Conservation (phyloP, 2,797 vertebrate genomes). For the Meriones psammophilus region DNA sequence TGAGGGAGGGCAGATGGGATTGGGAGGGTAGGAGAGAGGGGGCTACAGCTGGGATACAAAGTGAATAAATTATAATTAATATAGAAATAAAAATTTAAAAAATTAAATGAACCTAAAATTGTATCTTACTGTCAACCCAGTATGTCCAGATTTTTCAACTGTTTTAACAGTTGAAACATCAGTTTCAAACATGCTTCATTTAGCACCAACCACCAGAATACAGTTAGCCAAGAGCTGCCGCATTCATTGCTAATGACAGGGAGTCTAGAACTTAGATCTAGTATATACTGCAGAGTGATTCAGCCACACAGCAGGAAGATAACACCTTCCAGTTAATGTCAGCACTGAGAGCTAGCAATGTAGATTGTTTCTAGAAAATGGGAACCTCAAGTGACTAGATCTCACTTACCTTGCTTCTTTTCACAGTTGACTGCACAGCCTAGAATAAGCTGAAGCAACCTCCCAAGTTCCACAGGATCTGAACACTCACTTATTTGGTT, state of each 20-base stretch:
- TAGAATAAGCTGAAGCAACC: conserved; percentile 96
- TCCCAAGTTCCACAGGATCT: conserved; percentile 93
- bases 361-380: conserved; percentile 33
- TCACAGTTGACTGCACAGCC: conserved; percentile 99
- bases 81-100: neutral
- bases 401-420: conserved; percentile 94
- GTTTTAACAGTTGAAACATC: neutral
- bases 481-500: conserved; percentile 92
- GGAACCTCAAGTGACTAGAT: neutral
- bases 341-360: conserved; percentile 8
- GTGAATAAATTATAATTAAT: no score
- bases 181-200: neutral
- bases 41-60: no score
- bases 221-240: neutral
- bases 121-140: conserved; percentile 1
- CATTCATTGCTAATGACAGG: neutral
- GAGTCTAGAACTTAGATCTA: neutral
- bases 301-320: neutral
- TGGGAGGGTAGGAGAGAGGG: no score
- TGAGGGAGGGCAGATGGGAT: no score
- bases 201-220: conserved; percentile 42
- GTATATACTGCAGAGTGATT: neutral
- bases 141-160: conserved; percentile 15
- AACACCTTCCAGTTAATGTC: neutral
- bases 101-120: neutral